Conservation (phyloP, 2,888 invertebrate genomes). For the Allygus modestus region DNA sequence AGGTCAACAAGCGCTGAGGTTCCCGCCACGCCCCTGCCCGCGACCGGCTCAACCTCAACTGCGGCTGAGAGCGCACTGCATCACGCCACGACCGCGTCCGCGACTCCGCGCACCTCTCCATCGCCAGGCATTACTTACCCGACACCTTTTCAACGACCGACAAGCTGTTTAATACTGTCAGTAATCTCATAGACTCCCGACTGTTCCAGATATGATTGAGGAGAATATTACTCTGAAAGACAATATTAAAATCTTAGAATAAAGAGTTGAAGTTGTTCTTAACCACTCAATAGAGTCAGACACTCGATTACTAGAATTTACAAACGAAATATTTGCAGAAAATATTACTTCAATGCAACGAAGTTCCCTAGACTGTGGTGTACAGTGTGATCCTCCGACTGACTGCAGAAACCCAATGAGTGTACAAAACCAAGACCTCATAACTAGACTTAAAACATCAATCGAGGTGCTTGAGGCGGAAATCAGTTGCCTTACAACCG, state of each 20-base stretch:
- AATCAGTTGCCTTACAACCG: neutral
- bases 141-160: neutral
- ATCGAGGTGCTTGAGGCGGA: slow-evolving; percentile 13
- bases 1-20: neutral
- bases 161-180: neutral
- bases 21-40: neutral
- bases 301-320: slow-evolving; percentile 24
- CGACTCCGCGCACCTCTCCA: neutral
- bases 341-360: neutral
- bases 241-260: neutral
- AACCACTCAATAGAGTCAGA: slow-evolving; percentile 12
- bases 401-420: neutral
- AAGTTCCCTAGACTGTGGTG: neutral
- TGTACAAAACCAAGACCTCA: neutral
- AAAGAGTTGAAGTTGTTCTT: neutral
- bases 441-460: neutral
- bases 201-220: neutral
- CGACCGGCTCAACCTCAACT: neutral
- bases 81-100: neutral
- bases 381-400: neutral
- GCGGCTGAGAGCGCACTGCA: neutral
- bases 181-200: neutral
- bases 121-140: neutral
- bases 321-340: neutral
- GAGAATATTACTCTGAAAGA: neutral